Base-by-base conservation (phyloP, 1,140 invertebrate species). In the Drosophila lacertosa region DNA sequence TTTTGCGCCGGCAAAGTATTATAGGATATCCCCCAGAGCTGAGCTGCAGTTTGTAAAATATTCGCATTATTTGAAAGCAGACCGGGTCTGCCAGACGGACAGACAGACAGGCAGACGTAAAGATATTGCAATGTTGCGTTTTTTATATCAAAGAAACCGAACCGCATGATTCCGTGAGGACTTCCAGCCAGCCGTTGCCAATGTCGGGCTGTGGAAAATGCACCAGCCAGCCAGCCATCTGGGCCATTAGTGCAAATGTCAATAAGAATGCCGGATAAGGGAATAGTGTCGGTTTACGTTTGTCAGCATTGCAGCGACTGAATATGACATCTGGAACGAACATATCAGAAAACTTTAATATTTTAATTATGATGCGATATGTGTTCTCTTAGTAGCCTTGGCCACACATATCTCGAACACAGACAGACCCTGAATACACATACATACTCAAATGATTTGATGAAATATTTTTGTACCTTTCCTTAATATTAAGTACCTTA, bases 331-430 rank as follows among this genome's bases (percentile, higher is more conserved):
- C 39, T 18, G 59, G 44, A 51, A n/a, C n/a, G n/a, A 65, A 76
- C 81, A 84, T 84, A 84, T 84, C 80, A 77, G 66, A 51, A 66
- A 55, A 66, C 32, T 66, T 76, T 59, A 55, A 20, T 59, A 69
- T 55, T 65, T 63, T 63, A 79, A 78, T 67, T 60, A 26, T 16
- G 22, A 72, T 57, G 60, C 18, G 50, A 37, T 51, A 40, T 24
- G 9, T 39, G 37, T 10, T 53, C 58, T 18, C 32, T 44, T 11
- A 13, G 16, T 40, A 16, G 20, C 20, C 24, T 26, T 26, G 22
- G 22, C 24, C 4, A 39, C 58, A 69, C 54, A 60, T 55, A 37
- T 10, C 22, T 29, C 63, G 53, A 69, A 26, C 37, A 62, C 24
- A 44, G 48, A 47, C 47, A 58, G 13, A 58, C 50, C 45, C 13